These are phyloP conservation scores for Apamea monoglypha DNA, from an alignment of 2,888 invertebrate species.

Conservation along the genomic window DNA sequence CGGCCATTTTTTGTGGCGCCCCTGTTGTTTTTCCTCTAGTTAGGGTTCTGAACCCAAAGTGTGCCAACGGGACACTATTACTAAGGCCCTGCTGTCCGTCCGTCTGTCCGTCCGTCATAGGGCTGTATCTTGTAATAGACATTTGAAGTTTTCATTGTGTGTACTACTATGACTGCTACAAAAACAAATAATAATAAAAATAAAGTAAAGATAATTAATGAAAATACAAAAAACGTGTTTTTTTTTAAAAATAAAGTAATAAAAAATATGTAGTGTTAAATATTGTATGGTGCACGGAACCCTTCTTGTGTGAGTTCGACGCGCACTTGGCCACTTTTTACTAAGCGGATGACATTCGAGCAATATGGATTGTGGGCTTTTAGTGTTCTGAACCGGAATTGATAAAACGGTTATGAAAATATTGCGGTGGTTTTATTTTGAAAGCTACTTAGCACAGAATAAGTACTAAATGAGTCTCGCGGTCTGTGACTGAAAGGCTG, in stretches of 20 bases:
- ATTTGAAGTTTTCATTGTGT: neutral
- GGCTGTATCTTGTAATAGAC: neutral
- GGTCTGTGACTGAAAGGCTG: constrained; percentile 21
- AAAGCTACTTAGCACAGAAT: constrained; percentile 16
- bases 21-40: constrained; percentile 30
- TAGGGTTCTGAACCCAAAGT: neutral
- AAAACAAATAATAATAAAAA: neutral
- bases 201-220: neutral
- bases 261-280: neutral
- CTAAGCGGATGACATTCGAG: constrained; percentile 23
- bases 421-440: constrained; percentile 15
- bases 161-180: neutral
- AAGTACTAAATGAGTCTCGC: constrained; percentile 4
- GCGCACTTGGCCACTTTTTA: neutral
- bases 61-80: neutral
- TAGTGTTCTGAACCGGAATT: constrained; percentile 32
- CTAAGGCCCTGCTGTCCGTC: neutral
- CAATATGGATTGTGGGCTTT: constrained; percentile 40
- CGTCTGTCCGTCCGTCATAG: neutral
- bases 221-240: neutral
- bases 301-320: neutral
- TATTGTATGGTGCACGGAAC: neutral
- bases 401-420: constrained; percentile 44
- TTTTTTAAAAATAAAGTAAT: neutral
- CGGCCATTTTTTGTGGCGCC: constrained; percentile 24